Percentiles rank a stretch among this genome's conserved stretches.
phyloP scores from a whole-genome alignment of 1,140 invertebrate species.

The Brachionus koreanus region DNA sequence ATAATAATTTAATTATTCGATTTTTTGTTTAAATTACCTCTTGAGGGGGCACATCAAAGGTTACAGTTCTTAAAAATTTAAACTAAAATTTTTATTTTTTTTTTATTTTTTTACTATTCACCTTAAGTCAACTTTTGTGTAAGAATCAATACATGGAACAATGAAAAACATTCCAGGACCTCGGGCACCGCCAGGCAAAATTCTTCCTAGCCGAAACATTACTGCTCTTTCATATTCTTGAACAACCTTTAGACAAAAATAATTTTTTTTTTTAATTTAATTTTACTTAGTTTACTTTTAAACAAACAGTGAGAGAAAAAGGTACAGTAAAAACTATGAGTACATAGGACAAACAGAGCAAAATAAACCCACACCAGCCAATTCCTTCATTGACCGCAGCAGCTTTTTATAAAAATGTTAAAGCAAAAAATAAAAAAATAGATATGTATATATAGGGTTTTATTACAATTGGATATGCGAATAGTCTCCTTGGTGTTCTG shows the following conservation, averaged over 20 bases:
- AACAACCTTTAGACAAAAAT: slow-evolving; percentile 46
- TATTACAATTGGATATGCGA: neutral
- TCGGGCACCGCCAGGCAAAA: slow-evolving; percentile 59
- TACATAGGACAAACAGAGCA: slow-evolving; percentile 77
- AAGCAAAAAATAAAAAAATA: too few relatives aligned
- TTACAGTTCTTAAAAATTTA: slow-evolving; percentile 45
- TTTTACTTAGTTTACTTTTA: slow-evolving; percentile 66
- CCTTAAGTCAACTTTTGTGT: slow-evolving; percentile 62
- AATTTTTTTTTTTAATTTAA: slow-evolving; percentile 57
- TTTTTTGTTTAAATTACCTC: slow-evolving; percentile 21
- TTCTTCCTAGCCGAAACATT: slow-evolving; percentile 42
- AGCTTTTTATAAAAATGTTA: neutral
- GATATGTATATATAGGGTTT: neutral
- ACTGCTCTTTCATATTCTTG: slow-evolving; percentile 62
- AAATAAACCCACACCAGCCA: slow-evolving; percentile 78
- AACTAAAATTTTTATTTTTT: neutral
- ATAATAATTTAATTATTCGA: neutral
- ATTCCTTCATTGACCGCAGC: slow-evolving; percentile 64
- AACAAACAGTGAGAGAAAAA: slow-evolving; percentile 84
- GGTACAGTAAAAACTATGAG: slow-evolving; percentile 84
- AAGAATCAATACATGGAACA: slow-evolving; percentile 64
- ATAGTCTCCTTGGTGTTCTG: neutral
- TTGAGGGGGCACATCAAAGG: slow-evolving; percentile 47
- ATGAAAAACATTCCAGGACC: slow-evolving; percentile 64
- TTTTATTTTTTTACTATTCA: neutral